These are phyloP conservation scores for Hypotaenidia philippensis DNA, from an alignment of 2,797 vertebrate genomes.

Conservation along the genomic window DNA sequence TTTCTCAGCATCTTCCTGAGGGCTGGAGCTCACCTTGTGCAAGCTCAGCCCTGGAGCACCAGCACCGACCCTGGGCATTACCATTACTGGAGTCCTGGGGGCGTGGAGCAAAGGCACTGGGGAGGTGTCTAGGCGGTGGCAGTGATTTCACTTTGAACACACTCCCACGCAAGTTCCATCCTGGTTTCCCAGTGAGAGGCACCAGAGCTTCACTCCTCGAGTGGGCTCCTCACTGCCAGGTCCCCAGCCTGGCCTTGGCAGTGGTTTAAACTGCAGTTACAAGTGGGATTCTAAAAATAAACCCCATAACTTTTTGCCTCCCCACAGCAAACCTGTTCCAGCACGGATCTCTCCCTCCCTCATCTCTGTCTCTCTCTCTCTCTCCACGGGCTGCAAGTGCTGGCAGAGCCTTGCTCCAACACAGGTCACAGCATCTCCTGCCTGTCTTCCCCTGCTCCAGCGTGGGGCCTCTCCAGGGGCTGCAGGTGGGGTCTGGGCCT, in stretches of 20 bases:
- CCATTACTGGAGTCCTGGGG: accelerated
- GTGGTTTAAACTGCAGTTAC: neutral
- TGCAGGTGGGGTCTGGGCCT: too few species aligned
- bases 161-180: neutral
- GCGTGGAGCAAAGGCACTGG: neutral
- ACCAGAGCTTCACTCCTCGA: neutral
- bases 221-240: neutral
- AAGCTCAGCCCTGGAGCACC: neutral
- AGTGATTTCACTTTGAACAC: neutral
- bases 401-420: too few species aligned
- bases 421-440: too few species aligned
- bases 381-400: too few species aligned
- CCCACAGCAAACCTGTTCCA: too few species aligned
- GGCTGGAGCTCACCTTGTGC: neutral
- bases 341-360: too few species aligned
- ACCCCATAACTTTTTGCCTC: neutral
- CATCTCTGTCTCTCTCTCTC: too few species aligned
- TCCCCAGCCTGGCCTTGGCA: neutral
- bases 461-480: too few species aligned
- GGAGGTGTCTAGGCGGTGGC: neutral
- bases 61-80: neutral
- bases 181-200: neutral
- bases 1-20: slow-evolving; percentile 7
- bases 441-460: too few species aligned
- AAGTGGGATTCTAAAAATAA: neutral